Percentiles rank a stretch among this genome's conserved stretches.
Conservation (phyloP, 2,888 invertebrate genomes). For the Pheosia tremula region DNA sequence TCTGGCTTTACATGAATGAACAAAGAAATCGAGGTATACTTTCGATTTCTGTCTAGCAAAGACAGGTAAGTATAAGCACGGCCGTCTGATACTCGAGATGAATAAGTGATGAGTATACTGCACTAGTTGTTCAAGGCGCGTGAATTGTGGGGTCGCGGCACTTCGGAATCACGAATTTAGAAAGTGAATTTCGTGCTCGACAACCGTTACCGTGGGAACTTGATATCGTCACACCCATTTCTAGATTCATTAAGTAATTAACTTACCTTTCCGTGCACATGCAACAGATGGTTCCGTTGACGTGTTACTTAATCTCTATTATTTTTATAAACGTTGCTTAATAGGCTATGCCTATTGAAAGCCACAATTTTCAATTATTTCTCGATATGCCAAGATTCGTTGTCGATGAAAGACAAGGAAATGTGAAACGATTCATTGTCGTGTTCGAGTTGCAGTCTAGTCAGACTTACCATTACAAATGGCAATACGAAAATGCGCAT, state of each 20-base stretch:
- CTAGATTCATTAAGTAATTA: constrained; percentile 34
- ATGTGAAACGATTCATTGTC: not conserved
- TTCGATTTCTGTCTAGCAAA: constrained; percentile 31
- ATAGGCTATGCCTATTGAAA: not conserved
- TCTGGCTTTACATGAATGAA: constrained; percentile 16
- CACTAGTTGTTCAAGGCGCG: not conserved
- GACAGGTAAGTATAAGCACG: constrained; percentile 15
- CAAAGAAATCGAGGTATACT: constrained; percentile 24
- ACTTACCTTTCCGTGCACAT: constrained; percentile 20
- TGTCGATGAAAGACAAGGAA: not conserved
- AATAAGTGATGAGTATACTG: constrained; percentile 20
- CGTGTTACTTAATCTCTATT: not conserved
- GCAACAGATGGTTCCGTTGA: constrained; percentile 19
- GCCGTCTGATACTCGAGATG: constrained; percentile 15
- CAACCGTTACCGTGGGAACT: constrained; percentile 40
- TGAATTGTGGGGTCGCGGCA: not conserved
- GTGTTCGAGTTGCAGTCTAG: not conserved
- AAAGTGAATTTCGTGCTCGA: constrained; percentile 43
- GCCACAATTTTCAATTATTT: not conserved
- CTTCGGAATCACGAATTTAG: constrained; percentile 33
- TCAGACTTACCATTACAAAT: constrained; percentile 3
- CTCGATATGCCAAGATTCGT: not conserved
- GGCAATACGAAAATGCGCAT: not conserved
- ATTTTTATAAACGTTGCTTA: not conserved
- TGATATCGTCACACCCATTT: constrained; percentile 30